These are phyloP conservation scores for Drosophila obscura DNA, from an alignment of 1,140 invertebrate genomes.

Conservation along the genomic window DNA sequence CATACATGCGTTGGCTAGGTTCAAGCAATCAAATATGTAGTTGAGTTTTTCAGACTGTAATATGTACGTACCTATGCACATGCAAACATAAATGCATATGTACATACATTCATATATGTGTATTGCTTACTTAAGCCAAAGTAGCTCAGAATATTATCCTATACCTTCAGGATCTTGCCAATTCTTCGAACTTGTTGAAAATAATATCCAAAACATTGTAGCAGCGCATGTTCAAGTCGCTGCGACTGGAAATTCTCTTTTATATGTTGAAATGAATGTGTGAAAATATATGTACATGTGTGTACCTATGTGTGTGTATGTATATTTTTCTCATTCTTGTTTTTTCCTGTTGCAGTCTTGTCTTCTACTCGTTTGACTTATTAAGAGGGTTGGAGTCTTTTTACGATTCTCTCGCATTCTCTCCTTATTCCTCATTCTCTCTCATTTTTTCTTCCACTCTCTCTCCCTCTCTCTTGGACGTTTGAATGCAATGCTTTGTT, in stretches of 20 bases:
- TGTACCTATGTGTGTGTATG: conserved; percentile 22
- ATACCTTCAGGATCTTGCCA: neutral
- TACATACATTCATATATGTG: too few species aligned
- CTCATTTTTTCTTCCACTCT: conserved; percentile 39
- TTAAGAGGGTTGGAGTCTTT: conserved; percentile 78
- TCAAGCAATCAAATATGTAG: too few species aligned
- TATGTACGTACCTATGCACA: too few species aligned
- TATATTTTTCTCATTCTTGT: conserved; percentile 57
- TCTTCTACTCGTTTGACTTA: conserved; percentile 74
- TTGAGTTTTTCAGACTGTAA: too few species aligned
- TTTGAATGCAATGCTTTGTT: conserved; percentile 76
- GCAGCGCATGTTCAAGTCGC: conserved; percentile 25
- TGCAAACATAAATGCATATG: too few species aligned
- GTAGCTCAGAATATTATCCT: too few species aligned
- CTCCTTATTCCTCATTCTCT: conserved; percentile 44
- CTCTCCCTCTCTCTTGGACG: conserved; percentile 41
- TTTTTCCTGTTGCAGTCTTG: conserved; percentile 67
- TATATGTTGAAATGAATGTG: conserved; percentile 45
- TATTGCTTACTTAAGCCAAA: too few species aligned
- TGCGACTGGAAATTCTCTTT: conserved; percentile 16
- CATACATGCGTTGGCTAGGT: too few species aligned
- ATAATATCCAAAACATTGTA: neutral
- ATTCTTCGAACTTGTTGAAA: neutral
- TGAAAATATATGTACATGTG: conserved; percentile 22
- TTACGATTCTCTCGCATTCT: conserved; percentile 64